Evolutionary conservation across 2,888 invertebrate genomes (phyloP), one percentile per base, ranked within the genome.

Genomic region (Aproaerema taeniolella): DNA sequence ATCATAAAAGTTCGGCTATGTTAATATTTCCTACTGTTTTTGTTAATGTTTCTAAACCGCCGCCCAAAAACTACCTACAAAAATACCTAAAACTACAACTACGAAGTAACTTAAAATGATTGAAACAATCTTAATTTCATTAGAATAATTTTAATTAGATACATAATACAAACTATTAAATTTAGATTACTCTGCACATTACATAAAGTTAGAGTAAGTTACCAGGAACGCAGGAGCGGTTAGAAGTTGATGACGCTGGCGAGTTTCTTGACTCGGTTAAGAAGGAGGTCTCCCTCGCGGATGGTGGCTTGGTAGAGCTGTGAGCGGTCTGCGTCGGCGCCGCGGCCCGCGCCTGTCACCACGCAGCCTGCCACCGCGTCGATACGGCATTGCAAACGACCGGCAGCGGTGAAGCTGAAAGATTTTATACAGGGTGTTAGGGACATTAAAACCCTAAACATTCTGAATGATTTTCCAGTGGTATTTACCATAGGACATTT

Each of bases 171-270:
- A 9, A 11, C n/a, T 7, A 11, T 11, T 29, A n/a, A 7, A 29
- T 29, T 31, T 12, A 12, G 14, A 31, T 31, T 14, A n/a, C 8
- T 31, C 15, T 31, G n/a, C n/a, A n/a, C n/a, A 31, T 31, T 31
- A 31, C 6, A 14, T 20, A 20, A 20, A n/a, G n/a, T n/a, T n/a
- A n/a, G n/a, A n/a, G n/a, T n/a, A n/a, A n/a, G n/a, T n/a, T n/a
- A n/a, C n/a, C n/a, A n/a, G n/a, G n/a, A n/a, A n/a, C n/a, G n/a
- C n/a, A n/a, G n/a, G n/a, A n/a, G n/a, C 20, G 20, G 7, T 89
- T 92, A 96, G 88, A 99, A 99, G 88, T 99, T 99, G 77, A 99
- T 99, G 57, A 99, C 99, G 71, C 99, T 92, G 56, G 98, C 98
- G 43, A 99, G 89, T 82, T 99, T 99, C 87, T 99, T 99, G 58